Base-by-base conservation (phyloP, 2,888 invertebrate species). In the Cerastoderma edule region DNA sequence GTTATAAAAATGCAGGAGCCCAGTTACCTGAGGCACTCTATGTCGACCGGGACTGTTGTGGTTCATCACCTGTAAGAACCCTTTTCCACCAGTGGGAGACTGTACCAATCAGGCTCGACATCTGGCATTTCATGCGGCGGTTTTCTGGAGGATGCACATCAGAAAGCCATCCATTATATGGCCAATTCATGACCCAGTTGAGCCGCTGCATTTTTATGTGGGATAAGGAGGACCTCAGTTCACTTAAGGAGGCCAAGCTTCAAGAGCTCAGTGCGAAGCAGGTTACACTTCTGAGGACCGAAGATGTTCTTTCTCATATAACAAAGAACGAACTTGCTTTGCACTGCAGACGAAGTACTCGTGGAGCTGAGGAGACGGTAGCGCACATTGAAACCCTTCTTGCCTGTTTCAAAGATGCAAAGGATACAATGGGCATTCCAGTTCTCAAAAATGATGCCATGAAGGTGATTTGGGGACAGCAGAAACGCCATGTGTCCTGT, bases 41-140 rank as follows among this genome's bases (percentile, higher is more conserved):
- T n/a, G 81, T 83, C 13, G 83, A 86, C 67, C 33, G 78, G 13
- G 83, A 85, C 71, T 86, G 84, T 63, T 86, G 86, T 67, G 73
- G 72, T 16, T n/a, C 39, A 16, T 39, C 57, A 19, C 35, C 24
- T 24, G 48, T 69, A n/a, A n/a, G n/a, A n/a, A n/a, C n/a, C n/a
- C n/a, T n/a, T n/a, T n/a, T n/a, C n/a, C n/a, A n/a, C n/a, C n/a
- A n/a, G n/a, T n/a, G n/a, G n/a, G n/a, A n/a, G n/a, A n/a, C n/a
- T n/a, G n/a, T n/a, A n/a, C n/a, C 13, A 24, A n/a, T 56, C 13
- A 19, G 80, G 30, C 71, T 84, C 10, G 84, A 83, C 67, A 66
- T 72, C 13, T 83, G 84, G 78, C 82, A 84, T 63, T 83, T 83
- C 64, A 84, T 83, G 73, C 63, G 80, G n/a, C 35, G 80, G 8